Percentiles rank a stretch among this genome's conserved stretches.
Conservation (phyloP, 1,140 invertebrate genomes). For the Drosophila paulistorum region DNA sequence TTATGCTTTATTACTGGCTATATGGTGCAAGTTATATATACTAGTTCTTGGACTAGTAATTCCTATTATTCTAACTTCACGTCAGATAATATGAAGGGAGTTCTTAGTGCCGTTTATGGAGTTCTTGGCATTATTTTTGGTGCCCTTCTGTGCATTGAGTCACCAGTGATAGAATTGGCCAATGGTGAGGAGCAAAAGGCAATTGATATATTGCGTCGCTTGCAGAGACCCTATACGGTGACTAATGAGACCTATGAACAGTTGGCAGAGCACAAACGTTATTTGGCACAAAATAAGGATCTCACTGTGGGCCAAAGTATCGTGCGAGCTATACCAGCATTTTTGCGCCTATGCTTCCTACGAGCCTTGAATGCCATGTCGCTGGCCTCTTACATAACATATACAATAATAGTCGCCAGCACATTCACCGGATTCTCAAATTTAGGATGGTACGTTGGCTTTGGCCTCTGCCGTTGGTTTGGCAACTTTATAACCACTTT, state of each 20-base stretch:
- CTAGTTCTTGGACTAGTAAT: constrained; percentile 20
- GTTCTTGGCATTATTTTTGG: constrained; percentile 30
- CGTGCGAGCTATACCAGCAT: constrained; percentile 36
- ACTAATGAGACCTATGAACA: constrained; percentile 54
- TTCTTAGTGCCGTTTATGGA: constrained; percentile 43
- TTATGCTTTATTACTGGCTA: constrained; percentile 25
- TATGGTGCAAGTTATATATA: constrained; percentile 47
- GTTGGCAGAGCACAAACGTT: constrained; percentile 63
- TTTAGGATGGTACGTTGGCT: constrained; percentile 30
- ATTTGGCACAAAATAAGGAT: constrained; percentile 54
- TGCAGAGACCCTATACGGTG: constrained; percentile 45
- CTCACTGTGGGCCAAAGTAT: constrained; percentile 37
- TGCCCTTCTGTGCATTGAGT: constrained; percentile 44
- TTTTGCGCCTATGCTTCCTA: constrained; percentile 34
- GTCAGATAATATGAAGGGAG: constrained; percentile 52
- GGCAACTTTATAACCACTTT: constrained; percentile 24
- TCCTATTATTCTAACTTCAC: constrained; percentile 16
- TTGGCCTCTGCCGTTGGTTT: constrained; percentile 34
- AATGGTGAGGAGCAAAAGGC: constrained; percentile 55
- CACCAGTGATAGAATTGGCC: constrained; percentile 53
- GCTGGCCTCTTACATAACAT: constrained; percentile 23
- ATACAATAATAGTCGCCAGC: background rate
- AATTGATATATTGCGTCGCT: constrained; percentile 52
- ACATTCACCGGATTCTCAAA: background rate
- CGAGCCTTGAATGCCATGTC: constrained; percentile 56